Conservation (phyloP, 2,888 invertebrate species). For the Chrysopilus asiliformis region DNA sequence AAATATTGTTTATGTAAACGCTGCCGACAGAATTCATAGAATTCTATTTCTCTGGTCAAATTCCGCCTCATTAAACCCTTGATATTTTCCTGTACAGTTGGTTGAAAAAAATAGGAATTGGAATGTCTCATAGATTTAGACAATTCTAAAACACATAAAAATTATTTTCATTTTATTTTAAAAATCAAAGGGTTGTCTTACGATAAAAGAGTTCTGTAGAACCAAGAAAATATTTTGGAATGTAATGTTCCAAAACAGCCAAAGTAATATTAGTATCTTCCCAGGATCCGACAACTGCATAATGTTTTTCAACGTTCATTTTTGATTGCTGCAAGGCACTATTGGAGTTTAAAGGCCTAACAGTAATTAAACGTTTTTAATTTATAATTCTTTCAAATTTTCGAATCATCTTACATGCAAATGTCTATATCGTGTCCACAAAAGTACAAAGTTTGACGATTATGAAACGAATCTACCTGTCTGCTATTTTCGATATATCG, state of each 20-base stretch:
- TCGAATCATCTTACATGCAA: constrained; percentile 55
- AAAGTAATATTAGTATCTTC: constrained; percentile 71
- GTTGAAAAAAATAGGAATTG: constrained; percentile 72
- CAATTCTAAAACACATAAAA: too few species aligned
- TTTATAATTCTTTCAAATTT: not conserved
- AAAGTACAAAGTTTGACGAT: constrained; percentile 73
- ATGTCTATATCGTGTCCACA: constrained; percentile 67
- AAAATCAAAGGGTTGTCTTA: too few species aligned
- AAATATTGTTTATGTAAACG: constrained; percentile 63
- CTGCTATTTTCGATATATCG: constrained; percentile 40
- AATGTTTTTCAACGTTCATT: constrained; percentile 67
- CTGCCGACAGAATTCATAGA: constrained; percentile 78
- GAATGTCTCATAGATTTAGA: too few species aligned
- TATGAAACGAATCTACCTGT: constrained; percentile 65
- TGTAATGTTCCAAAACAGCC: constrained; percentile 62
- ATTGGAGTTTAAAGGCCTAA: constrained; percentile 69
- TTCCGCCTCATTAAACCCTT: constrained; percentile 69
- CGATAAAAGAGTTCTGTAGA: constrained; percentile 63
- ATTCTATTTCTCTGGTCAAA: constrained; percentile 77
- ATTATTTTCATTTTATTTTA: too few species aligned
- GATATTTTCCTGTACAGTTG: constrained; percentile 65
- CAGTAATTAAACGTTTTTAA: too few species aligned
- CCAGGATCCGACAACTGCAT: constrained; percentile 70
- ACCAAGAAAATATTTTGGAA: constrained; percentile 67
- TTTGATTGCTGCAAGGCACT: constrained; percentile 73